A percentile compares a stretch with the other conserved stretches of the same genome.
Evolutionary conservation across 2,113 vertebrate species (phyloP).

Genomic region (Centrocercus urophasianus): DNA sequence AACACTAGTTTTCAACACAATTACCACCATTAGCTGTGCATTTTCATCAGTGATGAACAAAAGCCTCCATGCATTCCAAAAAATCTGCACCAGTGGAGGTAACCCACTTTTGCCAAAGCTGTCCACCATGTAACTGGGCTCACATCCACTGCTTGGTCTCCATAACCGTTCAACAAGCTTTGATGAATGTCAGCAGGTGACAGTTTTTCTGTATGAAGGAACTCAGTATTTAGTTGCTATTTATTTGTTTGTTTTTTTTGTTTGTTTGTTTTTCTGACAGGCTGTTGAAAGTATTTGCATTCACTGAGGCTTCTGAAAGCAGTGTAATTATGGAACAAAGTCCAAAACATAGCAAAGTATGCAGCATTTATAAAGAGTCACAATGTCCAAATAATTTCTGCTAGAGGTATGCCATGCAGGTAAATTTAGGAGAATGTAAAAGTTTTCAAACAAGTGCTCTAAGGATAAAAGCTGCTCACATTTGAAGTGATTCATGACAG

Average conservation of each 20-base stretch:
- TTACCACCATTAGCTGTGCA: too few relatives aligned
- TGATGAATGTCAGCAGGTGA: too few relatives aligned
- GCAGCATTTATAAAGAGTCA: not conserved
- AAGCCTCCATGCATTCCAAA: too few relatives aligned
- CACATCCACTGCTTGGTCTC: too few relatives aligned
- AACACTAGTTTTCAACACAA: too few relatives aligned
- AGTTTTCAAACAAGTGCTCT: not conserved
- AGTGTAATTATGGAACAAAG: not conserved
- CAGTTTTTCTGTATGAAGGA: too few relatives aligned
- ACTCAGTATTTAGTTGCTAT: too few relatives aligned
- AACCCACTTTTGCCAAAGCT: too few relatives aligned
- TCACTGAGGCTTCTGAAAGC: not conserved
- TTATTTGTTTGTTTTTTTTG: not conserved
- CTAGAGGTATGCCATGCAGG: not conserved
- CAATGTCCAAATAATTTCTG: not conserved
- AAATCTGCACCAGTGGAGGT: too few relatives aligned
- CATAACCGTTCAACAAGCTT: too few relatives aligned
- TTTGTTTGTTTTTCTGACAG: not conserved
- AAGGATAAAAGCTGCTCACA: not conserved
- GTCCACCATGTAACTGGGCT: too few relatives aligned
- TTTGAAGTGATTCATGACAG: not conserved
- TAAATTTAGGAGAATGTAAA: not conserved
- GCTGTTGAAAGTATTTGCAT: not conserved
- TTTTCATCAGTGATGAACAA: too few relatives aligned
- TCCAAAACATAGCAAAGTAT: not conserved